A percentile compares a stretch with the other conserved stretches of the same genome.
Evolutionary conservation across 2,888 invertebrate genomes (phyloP).

Genomic region (Lasioglossum villosulum): DNA sequence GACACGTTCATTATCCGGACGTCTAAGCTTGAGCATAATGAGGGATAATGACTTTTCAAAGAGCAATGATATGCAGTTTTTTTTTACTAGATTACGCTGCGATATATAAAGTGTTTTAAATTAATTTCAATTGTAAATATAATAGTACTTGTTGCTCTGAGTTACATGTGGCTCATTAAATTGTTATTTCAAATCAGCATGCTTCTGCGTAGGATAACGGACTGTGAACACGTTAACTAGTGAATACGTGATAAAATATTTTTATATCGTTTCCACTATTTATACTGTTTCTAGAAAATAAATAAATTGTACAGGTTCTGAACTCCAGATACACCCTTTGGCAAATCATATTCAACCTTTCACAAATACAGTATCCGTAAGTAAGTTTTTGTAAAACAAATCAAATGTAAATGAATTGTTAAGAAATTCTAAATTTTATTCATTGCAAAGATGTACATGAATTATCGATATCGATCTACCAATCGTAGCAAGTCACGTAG

Average conservation of each 20-base stretch:
- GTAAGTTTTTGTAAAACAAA: too few species aligned
- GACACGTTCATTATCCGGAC: neutral
- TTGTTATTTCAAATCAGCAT: neutral
- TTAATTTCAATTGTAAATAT: neutral
- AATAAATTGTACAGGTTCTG: too few species aligned
- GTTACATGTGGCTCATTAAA: neutral
- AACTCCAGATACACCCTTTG: too few species aligned
- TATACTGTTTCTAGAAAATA: too few species aligned
- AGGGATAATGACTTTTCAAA: neutral
- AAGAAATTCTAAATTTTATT: too few species aligned
- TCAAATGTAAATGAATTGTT: too few species aligned
- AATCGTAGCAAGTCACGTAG: too few species aligned
- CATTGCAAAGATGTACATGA: too few species aligned
- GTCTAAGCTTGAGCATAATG: neutral
- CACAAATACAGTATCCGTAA: too few species aligned
- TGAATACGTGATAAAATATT: neutral
- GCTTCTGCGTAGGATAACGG: neutral
- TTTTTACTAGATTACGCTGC: neutral
- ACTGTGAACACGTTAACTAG: neutral
- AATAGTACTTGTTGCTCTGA: neutral
- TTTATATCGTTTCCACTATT: neutral
- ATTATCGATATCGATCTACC: too few species aligned
- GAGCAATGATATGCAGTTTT: neutral
- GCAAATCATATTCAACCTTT: too few species aligned
- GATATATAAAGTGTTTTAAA: neutral